Evolutionary conservation across 2,113 vertebrate species (phyloP).

Genomic region (Sinosuthora webbiana): DNA sequence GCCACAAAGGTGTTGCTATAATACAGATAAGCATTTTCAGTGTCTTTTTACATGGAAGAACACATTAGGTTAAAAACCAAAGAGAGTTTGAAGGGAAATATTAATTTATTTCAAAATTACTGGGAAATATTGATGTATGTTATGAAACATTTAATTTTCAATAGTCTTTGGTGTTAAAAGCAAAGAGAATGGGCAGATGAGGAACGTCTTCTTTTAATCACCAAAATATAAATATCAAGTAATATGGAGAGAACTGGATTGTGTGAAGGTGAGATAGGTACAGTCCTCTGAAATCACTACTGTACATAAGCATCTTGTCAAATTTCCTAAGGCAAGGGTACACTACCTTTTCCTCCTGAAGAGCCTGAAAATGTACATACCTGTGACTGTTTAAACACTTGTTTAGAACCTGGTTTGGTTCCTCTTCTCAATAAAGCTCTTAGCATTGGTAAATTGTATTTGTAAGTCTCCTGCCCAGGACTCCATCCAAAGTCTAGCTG

Average conservation of each 20-base stretch:
- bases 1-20: neutral
- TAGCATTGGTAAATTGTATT: neutral
- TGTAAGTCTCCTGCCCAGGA: neutral
- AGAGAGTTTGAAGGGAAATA: neutral
- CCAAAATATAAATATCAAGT: neutral
- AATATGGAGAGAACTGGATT: neutral
- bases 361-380: neutral
- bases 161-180: neutral
- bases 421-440: neutral
- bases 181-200: neutral
- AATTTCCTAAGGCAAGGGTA: neutral
- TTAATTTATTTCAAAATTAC: neutral
- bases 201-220: neutral
- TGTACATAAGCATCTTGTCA: neutral
- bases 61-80: neutral
- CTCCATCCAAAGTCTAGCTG: neutral
- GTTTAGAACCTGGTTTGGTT: neutral
- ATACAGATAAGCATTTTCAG: neutral
- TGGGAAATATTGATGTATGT: neutral
- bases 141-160: neutral
- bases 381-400: neutral
- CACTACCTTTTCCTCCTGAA: neutral
- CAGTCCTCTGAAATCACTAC: neutral
- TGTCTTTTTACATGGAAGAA: neutral
- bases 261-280: neutral